A percentile compares a stretch with the other conserved stretches of the same genome.
phyloP scores from a whole-genome alignment of 2,888 invertebrate species.

The Harpalus rubripes region DNA sequence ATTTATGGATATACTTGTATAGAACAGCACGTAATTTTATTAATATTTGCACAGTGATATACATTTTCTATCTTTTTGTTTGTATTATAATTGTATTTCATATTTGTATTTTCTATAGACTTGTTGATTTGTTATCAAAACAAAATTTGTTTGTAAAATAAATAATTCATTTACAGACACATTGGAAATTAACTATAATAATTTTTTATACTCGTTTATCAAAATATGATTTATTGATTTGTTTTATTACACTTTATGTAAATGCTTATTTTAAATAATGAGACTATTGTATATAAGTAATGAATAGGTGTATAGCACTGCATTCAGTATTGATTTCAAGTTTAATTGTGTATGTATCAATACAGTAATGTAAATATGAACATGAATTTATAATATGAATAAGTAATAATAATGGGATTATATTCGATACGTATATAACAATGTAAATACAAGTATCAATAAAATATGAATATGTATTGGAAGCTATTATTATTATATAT shows the following conservation, averaged over 20 bases:
- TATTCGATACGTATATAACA: not conserved
- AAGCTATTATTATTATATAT: no score
- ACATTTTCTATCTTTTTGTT: not conserved
- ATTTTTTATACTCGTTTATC: not conserved
- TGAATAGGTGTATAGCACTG: not conserved
- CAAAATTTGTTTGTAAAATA: not conserved
- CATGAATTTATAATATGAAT: conserved; percentile 19
- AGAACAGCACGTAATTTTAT: not conserved
- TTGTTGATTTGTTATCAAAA: not conserved
- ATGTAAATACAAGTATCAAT: not conserved
- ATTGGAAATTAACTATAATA: not conserved
- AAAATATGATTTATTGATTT: not conserved
- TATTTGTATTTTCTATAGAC: not conserved
- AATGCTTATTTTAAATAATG: not conserved
- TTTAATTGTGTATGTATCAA: conserved; percentile 16
- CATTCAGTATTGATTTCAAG: not conserved
- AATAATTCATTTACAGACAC: not conserved
- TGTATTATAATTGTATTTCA: not conserved
- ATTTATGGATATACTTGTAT: not conserved
- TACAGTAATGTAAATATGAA: conserved; percentile 18
- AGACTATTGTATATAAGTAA: not conserved
- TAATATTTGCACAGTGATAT: not conserved
- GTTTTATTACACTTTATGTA: not conserved
- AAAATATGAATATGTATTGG: not conserved
- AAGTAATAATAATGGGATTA: conserved; percentile 11